Conservation (phyloP, 2,888 invertebrate species). For the Acrobasis repandana region DNA sequence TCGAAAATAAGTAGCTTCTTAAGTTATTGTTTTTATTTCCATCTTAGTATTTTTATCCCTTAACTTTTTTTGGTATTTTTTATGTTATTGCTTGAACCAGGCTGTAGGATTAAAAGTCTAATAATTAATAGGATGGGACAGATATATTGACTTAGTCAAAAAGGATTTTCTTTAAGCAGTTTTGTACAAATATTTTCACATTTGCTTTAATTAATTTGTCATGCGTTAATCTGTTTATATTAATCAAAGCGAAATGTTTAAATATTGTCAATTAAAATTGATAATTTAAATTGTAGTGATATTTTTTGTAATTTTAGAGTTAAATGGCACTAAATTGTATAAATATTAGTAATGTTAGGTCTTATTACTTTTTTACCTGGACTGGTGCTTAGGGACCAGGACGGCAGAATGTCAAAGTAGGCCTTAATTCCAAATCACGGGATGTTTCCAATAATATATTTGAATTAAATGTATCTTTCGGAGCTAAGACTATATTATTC, state of each 20-base stretch:
- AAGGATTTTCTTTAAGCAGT: no score
- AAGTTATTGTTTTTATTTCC: constrained; percentile 4
- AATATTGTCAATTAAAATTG: constrained; percentile 21
- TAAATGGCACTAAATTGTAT: constrained; percentile 31
- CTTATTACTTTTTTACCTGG: constrained; percentile 34
- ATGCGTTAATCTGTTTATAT: no score
- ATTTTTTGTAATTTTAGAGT: constrained; percentile 23
- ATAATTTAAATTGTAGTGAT: constrained; percentile 10
- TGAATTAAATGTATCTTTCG: constrained; percentile 25
- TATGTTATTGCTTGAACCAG: background rate
- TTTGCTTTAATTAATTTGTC: no score
- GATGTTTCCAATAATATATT: constrained; percentile 39
- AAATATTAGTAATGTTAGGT: constrained; percentile 26
- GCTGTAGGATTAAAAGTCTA: no score
- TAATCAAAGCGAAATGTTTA: background rate
- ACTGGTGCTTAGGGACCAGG: constrained; percentile 74
- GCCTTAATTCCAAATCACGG: constrained; percentile 52
- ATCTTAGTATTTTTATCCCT: background rate
- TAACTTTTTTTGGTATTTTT: background rate
- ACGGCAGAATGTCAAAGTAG: constrained; percentile 54
- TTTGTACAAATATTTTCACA: no score
- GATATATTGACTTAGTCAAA: no score
- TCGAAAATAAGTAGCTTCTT: constrained; percentile 12
- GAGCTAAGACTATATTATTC: constrained; percentile 68
- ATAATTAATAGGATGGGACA: no score